Evolutionary conservation across 1,140 invertebrate genomes (phyloP).

Genomic region (Eupristina koningsbergeri): DNA sequence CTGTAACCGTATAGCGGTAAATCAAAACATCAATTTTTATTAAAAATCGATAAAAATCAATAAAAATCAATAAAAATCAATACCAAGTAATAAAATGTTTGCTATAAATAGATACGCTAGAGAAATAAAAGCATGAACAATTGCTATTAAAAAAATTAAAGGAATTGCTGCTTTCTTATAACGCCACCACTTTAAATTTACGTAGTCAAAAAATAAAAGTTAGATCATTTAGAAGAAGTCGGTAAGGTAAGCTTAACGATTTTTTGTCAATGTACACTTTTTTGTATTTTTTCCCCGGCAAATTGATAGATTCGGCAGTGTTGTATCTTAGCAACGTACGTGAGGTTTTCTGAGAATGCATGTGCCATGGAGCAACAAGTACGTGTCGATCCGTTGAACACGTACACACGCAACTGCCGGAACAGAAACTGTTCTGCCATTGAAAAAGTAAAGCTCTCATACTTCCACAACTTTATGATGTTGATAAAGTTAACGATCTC

Average conservation of each 20-base stretch:
- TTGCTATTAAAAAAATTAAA: neutral
- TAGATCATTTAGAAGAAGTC: too few relatives aligned
- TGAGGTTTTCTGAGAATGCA: conserved; percentile 7
- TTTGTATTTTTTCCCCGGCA: neutral
- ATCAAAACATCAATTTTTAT: too few relatives aligned
- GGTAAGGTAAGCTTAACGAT: neutral
- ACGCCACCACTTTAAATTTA: neutral
- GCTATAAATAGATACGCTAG: too few relatives aligned
- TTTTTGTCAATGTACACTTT: neutral
- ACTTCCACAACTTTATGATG: neutral
- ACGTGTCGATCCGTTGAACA: neutral
- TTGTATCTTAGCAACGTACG: neutral
- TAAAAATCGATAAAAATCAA: too few relatives aligned
- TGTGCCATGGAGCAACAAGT: neutral
- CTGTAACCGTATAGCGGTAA: too few relatives aligned
- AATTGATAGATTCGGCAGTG: neutral
- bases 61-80: too few relatives aligned
- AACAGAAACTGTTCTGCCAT: neutral
- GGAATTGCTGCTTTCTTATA: neutral
- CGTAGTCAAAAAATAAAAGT: too few relatives aligned
- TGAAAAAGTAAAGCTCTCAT: neutral
- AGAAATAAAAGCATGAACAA: too few relatives aligned
- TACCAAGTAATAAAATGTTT: too few relatives aligned
- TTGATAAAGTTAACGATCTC: too few relatives aligned
- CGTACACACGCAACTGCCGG: neutral